A percentile compares a stretch with the other conserved stretches of the same genome.
These are phyloP conservation scores for Actias luna DNA, from an alignment of 2,888 invertebrate species.

Conservation along the genomic window DNA sequence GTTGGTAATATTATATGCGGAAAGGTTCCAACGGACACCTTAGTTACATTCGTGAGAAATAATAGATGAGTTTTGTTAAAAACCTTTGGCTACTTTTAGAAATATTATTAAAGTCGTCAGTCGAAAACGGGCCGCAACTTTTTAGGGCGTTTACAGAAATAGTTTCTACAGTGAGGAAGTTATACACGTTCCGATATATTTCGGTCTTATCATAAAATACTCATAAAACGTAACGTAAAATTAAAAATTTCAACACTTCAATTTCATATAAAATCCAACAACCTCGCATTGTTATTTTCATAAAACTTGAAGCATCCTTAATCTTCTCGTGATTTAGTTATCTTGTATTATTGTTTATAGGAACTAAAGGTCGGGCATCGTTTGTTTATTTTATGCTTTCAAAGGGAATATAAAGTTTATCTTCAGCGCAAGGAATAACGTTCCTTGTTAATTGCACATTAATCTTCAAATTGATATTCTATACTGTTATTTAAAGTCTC, in stretches of 20 bases:
- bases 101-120: neutral
- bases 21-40: constrained; percentile 33
- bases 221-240: constrained; percentile 14
- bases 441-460: constrained; percentile 36
- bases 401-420: constrained; percentile 52
- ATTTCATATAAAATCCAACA: constrained; percentile 26
- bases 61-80: neutral
- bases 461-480: constrained; percentile 18
- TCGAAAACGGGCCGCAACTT: neutral
- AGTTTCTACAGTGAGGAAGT: constrained; percentile 5
- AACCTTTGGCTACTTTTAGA: neutral
- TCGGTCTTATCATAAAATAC: constrained; percentile 12
- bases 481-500: constrained; percentile 34
- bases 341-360: constrained; percentile 50
- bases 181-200: neutral
- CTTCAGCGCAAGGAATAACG: constrained; percentile 45
- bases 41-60: neutral
- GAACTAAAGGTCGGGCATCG: constrained; percentile 51
- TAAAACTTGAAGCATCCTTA: constrained; percentile 46
- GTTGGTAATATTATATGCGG: constrained; percentile 53
- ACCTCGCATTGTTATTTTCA: constrained; percentile 44
- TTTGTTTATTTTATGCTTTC: constrained; percentile 47
- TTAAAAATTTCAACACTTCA: constrained; percentile 11
- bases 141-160: constrained; percentile 6
- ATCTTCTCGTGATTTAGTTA: constrained; percentile 52